Evolutionary conservation across 2,113 vertebrate species (phyloP).

Genomic region (Thryonomys swinderianus): DNA sequence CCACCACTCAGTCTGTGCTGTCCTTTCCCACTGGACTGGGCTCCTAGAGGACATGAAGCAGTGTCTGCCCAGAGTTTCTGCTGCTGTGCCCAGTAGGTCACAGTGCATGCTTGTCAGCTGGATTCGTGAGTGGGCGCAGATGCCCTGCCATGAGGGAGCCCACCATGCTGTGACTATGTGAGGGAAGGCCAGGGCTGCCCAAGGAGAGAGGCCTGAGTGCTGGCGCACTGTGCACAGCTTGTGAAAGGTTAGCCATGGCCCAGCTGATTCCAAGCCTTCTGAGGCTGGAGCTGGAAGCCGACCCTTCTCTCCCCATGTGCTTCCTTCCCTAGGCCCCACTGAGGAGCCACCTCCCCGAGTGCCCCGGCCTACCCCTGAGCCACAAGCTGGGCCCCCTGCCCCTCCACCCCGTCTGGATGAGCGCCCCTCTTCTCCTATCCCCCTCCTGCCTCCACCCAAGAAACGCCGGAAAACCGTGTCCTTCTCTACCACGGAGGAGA

Average conservation of each 20-base stretch:
- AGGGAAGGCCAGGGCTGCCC: too few species aligned
- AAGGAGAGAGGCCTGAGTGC: not conserved
- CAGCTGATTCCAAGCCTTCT: not conserved
- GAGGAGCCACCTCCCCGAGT: slow-evolving; percentile 63
- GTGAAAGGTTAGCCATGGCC: not conserved
- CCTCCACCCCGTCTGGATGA: slow-evolving; percentile 69
- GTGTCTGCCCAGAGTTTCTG: not conserved
- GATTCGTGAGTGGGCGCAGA: not conserved
- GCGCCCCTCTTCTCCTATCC: slow-evolving; percentile 86
- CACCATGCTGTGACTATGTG: too few species aligned
- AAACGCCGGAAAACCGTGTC: slow-evolving; percentile 95
- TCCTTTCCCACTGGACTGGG: not conserved
- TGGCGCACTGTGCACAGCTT: not conserved
- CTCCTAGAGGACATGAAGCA: not conserved
- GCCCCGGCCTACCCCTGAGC: slow-evolving; percentile 60
- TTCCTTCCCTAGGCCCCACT: slow-evolving; percentile 58
- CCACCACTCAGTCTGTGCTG: not conserved
- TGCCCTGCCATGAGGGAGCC: not conserved
- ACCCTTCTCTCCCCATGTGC: not conserved
- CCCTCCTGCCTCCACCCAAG: slow-evolving; percentile 92
- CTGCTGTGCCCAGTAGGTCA: not conserved
- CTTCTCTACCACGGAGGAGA: slow-evolving; percentile 88
- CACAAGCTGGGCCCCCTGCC: slow-evolving; percentile 43
- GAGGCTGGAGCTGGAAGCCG: not conserved
- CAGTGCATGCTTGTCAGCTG: not conserved